phyloP scores from a whole-genome alignment of 2,888 invertebrate species.

The Sisyra terminalis region DNA sequence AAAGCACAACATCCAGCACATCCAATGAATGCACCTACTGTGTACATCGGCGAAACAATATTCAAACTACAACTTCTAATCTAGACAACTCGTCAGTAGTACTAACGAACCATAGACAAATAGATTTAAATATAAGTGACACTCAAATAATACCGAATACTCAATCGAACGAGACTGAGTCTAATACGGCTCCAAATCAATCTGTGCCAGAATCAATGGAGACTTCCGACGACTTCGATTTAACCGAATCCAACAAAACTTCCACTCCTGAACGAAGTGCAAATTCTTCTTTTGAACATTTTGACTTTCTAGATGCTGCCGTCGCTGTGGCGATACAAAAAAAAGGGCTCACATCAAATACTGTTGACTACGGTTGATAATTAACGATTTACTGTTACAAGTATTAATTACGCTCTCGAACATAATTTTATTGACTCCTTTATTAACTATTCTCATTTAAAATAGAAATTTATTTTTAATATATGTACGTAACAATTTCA shows the following conservation, averaged over 20 bases:
- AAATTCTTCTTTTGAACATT: constrained; percentile 20
- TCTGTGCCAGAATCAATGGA: constrained; percentile 2
- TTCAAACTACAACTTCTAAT: not conserved
- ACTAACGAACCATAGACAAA: constrained; percentile 6
- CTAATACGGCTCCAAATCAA: not conserved
- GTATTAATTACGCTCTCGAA: too few species aligned
- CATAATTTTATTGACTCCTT: too few species aligned
- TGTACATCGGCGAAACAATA: constrained; percentile 6
- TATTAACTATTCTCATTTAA: too few species aligned
- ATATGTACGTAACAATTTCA: too few species aligned
- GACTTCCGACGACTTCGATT: constrained; percentile 10
- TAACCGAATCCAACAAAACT: constrained; percentile 16
- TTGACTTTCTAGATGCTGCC: constrained; percentile 52
- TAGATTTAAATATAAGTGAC: not conserved
- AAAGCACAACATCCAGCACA: constrained; percentile 10
- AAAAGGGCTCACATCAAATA: constrained; percentile 34
- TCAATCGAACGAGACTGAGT: not conserved
- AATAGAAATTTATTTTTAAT: too few species aligned
- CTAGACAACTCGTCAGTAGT: not conserved
- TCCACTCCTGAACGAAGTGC: constrained; percentile 15
- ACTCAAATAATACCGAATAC: too few species aligned
- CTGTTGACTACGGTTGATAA: too few species aligned
- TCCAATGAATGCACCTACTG: constrained; percentile 20
- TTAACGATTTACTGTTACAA: too few species aligned
- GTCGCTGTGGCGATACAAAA: constrained; percentile 58